Percentiles rank a stretch among this genome's conserved stretches.
Evolutionary conservation across 1,140 invertebrate species (phyloP).

Genomic region (Eufriesea mexicana): DNA sequence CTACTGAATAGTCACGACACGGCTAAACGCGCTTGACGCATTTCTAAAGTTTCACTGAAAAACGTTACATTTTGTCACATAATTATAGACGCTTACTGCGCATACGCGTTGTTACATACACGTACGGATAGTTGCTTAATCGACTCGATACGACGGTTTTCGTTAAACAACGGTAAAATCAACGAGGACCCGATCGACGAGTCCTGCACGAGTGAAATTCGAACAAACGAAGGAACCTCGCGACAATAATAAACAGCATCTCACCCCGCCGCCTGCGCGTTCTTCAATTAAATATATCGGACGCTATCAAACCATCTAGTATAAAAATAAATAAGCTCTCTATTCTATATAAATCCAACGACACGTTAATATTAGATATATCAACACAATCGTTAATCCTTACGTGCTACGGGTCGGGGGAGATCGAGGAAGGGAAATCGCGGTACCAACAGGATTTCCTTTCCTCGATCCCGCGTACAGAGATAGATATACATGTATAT

Average conservation of each 20-base stretch:
- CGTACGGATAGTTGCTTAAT: background rate
- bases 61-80: conserved; percentile 7
- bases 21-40: conserved; percentile 50
- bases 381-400: conserved; percentile 54
- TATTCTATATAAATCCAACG: conserved; percentile 62
- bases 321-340: conserved; percentile 75
- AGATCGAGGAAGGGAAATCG: conserved; percentile 1
- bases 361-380: conserved; percentile 48
- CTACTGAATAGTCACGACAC: conserved; percentile 49
- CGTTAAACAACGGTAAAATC: background rate
- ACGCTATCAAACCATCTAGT: conserved; percentile 55
- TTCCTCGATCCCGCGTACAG: background rate
- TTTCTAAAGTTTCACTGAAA: conserved; percentile 24
- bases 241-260: background rate
- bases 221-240: background rate
- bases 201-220: background rate
- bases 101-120: background rate
- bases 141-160: background rate
- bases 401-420: background rate
- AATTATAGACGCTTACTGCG: background rate
- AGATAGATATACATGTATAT: background rate
- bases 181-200: background rate
- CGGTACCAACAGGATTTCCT: background rate
- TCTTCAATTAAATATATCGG: conserved; percentile 33
- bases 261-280: background rate